Conservation (phyloP, 2,113 vertebrate species). For the Struthidea cinerea region DNA sequence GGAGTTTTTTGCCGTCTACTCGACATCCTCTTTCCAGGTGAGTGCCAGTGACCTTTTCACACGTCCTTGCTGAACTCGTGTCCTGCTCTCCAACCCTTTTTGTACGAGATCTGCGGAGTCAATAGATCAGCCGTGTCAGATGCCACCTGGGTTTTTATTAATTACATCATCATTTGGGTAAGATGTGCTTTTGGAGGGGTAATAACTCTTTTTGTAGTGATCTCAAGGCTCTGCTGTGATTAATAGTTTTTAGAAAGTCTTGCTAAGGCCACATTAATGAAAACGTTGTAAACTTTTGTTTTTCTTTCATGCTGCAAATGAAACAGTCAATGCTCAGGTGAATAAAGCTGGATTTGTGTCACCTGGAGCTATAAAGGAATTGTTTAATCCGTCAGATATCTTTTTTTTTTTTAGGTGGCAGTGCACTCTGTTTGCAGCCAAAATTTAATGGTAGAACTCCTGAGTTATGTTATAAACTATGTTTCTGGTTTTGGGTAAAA, state of each 20-base stretch:
- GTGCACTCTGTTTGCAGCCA: background rate
- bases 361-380: background rate
- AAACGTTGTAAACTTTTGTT: background rate
- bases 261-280: background rate
- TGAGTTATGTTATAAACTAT: background rate
- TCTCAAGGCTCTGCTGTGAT: background rate
- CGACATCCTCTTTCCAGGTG: constrained; percentile 19
- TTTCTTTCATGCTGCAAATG: background rate
- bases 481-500: background rate
- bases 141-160: background rate
- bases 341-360: background rate
- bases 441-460: background rate
- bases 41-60: background rate
- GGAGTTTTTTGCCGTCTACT: background rate
- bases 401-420: background rate
- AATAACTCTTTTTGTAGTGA: background rate
- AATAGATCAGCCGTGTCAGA: background rate
- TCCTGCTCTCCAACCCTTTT: background rate
- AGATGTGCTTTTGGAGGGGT: background rate
- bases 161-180: background rate
- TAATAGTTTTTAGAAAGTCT: background rate
- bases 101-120: fast-evolving
- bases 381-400: background rate
- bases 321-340: background rate
- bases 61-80: fast-evolving